Evolutionary conservation across 2,797 vertebrate genomes (phyloP).

Genomic region (Geotrypetes seraphini): DNA sequence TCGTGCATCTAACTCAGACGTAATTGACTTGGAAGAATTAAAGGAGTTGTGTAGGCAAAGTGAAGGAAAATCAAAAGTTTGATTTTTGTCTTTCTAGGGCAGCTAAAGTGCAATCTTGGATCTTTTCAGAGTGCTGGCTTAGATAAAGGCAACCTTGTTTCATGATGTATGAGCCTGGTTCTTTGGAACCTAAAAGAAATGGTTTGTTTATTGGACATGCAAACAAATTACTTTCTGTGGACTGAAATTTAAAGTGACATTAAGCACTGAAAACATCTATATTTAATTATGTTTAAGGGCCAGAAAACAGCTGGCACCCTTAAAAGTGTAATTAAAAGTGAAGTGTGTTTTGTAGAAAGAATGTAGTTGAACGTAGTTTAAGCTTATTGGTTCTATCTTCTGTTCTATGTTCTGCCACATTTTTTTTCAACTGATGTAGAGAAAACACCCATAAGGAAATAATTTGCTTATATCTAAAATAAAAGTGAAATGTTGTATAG

Average conservation of each 20-base stretch:
- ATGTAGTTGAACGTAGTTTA: slow-evolving; percentile 21
- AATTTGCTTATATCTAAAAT: too few relatives aligned
- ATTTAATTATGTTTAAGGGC: slow-evolving; percentile 48
- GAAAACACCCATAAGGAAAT: too few relatives aligned
- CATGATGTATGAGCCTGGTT: slow-evolving; percentile 34
- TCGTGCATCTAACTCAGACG: background rate
- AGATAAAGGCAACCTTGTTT: slow-evolving; percentile 37
- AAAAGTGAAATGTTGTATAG: too few relatives aligned
- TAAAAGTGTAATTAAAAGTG: slow-evolving; percentile 46
- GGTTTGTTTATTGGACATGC: slow-evolving; percentile 44
- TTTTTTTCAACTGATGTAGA: too few relatives aligned
- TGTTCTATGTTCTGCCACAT: background rate
- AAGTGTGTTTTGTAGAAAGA: slow-evolving; percentile 30
- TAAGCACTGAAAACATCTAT: slow-evolving; percentile 38
- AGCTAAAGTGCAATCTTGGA: slow-evolving; percentile 7
- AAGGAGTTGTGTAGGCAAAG: slow-evolving; percentile 12
- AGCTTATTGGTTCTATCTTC: slow-evolving; percentile 9
- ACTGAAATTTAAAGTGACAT: slow-evolving; percentile 45
- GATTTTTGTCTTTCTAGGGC: slow-evolving; percentile 6
- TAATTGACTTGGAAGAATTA: background rate
- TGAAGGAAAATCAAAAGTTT: slow-evolving; percentile 6
- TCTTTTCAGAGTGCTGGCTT: slow-evolving; percentile 33
- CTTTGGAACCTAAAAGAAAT: slow-evolving; percentile 38
- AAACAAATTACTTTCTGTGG: slow-evolving; percentile 42
- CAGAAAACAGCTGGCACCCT: slow-evolving; percentile 45